Evolutionary conservation across 2,888 invertebrate species (phyloP).

Genomic region (Tinea trinotella): DNA sequence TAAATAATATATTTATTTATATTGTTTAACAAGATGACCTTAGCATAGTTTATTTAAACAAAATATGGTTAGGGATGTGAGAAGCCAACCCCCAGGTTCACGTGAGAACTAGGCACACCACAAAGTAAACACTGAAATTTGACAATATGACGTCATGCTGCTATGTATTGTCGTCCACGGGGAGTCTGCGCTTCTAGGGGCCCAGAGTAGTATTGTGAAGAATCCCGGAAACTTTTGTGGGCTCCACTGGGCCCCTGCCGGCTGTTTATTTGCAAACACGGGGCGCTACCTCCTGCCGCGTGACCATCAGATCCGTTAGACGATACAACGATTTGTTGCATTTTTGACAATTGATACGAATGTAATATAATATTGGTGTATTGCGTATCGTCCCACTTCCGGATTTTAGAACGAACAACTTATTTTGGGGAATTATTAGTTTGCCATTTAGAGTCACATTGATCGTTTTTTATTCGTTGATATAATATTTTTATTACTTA

Average conservation of each 20-base stretch:
- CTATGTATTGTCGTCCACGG: neutral
- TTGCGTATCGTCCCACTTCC: neutral
- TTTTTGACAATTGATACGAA: constrained; percentile 25
- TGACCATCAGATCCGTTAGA: constrained; percentile 16
- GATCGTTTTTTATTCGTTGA: too few relatives aligned
- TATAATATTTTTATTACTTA: too few relatives aligned
- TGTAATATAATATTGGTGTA: neutral
- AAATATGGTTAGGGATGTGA: neutral
- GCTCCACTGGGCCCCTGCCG: constrained; percentile 41
- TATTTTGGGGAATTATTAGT: neutral
- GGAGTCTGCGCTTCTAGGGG: constrained; percentile 2
- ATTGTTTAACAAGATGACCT: neutral
- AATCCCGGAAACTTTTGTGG: constrained; percentile 27
- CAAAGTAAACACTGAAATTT: constrained; percentile 16
- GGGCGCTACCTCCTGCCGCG: constrained; percentile 48
- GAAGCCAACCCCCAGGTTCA: constrained; percentile 29
- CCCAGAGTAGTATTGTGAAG: constrained; percentile 17
- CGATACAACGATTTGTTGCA: constrained; percentile 55
- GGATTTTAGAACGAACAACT: neutral
- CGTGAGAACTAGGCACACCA: constrained; percentile 45
- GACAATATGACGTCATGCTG: constrained; percentile 17
- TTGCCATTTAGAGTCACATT: neutral
- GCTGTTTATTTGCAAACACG: constrained; percentile 70
- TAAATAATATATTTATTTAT: too few relatives aligned
- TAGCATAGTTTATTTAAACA: neutral